Evolutionary conservation across 2,888 invertebrate genomes (phyloP), one percentile per base, ranked within the genome.

Genomic region (Andrena praecox): DNA sequence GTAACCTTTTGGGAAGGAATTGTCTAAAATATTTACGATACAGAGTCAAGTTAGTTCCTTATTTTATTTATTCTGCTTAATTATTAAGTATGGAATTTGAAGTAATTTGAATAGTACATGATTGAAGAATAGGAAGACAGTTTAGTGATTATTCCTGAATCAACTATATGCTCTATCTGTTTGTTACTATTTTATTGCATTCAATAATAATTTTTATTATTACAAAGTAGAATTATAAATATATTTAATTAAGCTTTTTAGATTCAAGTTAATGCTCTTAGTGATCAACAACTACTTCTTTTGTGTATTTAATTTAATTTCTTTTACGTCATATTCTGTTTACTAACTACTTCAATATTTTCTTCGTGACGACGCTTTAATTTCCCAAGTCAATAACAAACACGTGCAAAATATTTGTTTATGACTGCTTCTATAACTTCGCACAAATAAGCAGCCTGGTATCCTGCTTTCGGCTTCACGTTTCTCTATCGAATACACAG

Each of bases 11-110:
- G 31, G 4, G 7, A 20, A 10, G 12, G 42, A 24, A 31, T 60
- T 7, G 20, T 72, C 86, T 85, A 52, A 48, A 82, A 85, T 24
- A n/a, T 56, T 59, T 24, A 2, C 10, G 56, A 52, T 8, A 42
- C 29, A 29, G 8, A 63, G n/a, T 54, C 33, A 64, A 48, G 31
- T 4, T 8, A 24, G 12, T 33, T n/a, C 1, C 35, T 62, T 24
- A 12, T 60, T 12, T 31, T 7, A 52, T 52, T 20, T 20, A 52
- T 20, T 20, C 20, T 52, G 20, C 7, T 52, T n/a, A 50, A 50
- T 50, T 50, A 7, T 20, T 20, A 52, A 20, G 52, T 20, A 52
- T 52, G 2, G n/a, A 20, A 52, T 52, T n/a, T 20, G 2, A 20
- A 52, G 20, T 20, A 20, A 20, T 52, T n/a, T 52, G 52, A n/a